Percentiles rank a stretch among this genome's conserved stretches.
Conservation (phyloP, 2,113 vertebrate genomes). For the Corapipo altera region DNA sequence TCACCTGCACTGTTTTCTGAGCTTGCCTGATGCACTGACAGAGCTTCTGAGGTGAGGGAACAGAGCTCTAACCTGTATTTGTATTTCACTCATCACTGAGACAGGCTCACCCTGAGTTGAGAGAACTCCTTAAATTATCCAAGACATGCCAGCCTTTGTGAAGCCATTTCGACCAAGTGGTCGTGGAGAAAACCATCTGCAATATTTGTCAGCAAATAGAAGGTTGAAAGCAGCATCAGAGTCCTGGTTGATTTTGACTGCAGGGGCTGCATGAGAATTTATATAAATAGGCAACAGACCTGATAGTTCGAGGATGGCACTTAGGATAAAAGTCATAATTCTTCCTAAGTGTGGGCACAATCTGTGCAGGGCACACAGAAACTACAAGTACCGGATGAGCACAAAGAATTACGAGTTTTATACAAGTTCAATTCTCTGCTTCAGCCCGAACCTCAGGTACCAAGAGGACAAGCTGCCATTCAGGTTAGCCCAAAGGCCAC, state of each 20-base stretch:
- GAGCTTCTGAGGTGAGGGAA: neutral
- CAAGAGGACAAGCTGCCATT: neutral
- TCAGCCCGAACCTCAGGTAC: neutral
- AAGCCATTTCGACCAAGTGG: neutral
- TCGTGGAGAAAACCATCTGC: neutral
- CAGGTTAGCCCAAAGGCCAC: neutral
- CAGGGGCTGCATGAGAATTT: neutral
- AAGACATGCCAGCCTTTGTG: neutral
- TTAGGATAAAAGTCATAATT: neutral
- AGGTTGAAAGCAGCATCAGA: neutral
- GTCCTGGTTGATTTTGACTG: neutral
- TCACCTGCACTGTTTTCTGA: neutral
- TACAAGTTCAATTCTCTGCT: accelerated
- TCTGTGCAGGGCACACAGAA: neutral
- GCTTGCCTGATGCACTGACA: neutral
- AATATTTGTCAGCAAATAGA: neutral
- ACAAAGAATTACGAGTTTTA: neutral
- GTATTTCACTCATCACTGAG: neutral
- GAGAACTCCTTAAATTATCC: neutral
- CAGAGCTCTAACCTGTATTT: neutral
- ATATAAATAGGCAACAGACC: neutral
- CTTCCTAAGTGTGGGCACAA: neutral
- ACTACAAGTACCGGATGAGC: neutral
- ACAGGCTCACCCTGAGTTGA: neutral
- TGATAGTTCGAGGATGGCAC: neutral